Evolutionary conservation across 2,797 vertebrate species (phyloP), one percentile per base, ranked within the genome.

Genomic region (Rhinogobio ventralis): DNA sequence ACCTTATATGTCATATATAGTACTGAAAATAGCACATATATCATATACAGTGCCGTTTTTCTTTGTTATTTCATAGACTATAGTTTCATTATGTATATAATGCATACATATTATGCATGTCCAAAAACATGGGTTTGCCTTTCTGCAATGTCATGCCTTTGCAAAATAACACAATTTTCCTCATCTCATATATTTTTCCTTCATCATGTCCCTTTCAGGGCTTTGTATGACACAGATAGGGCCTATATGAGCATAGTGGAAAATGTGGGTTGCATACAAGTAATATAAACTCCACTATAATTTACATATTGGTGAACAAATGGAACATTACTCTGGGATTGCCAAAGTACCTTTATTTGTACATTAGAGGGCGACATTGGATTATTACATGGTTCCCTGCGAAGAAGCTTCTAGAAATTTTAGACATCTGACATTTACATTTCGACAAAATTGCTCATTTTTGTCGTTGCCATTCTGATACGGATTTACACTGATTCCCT

Each of bases 341-440:
- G 20, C 42, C 53, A n/a, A 14, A 77, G 33, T 82, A 15, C 7
- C 36, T 25, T 25, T 0, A 13, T 51, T 87, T 85, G 10, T 64
- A 88, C 94, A 88, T 83, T 84, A 95, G 94, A 90, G 89, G 92
- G 92, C 64, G 88, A 77, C 86, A 33, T 17, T 51, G 74, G 3
- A 49, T 64, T 36, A 20, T 49, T 7, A 20, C 53, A 72, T 28
- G 4, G 14, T 42, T 62, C 20, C 7, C 2, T 5, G 10, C 5
- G 3, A 7, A 6, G 53, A 77, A 60, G 14, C 53, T 60, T 60
- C 74, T 77, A 77, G 74, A 77, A 76, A 60, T 33, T n/a, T 3
- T 51, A 6, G 7, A 33, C 17, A 14, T 62, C 46, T 23, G 49
- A 39, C 30, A 53, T 23, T 42, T 10, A 5, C 10, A 69, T 68